These are phyloP conservation scores for Xestia ashworthii DNA, from an alignment of 2,888 invertebrate species.

Conservation along the genomic window DNA sequence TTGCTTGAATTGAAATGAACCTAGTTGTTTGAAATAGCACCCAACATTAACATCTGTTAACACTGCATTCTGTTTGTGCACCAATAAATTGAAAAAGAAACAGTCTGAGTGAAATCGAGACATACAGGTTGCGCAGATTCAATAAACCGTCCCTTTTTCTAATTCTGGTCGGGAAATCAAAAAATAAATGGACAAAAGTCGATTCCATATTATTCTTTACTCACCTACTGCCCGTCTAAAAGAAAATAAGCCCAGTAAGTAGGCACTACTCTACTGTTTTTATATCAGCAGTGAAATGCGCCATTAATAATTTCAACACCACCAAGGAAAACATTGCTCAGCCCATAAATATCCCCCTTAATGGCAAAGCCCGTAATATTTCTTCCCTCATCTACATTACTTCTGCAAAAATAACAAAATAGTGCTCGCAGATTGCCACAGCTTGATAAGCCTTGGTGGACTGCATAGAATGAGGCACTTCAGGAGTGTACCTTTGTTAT, in stretches of 20 bases:
- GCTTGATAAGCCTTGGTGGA: slow-evolving; percentile 80
- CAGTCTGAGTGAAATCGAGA: slow-evolving; percentile 10
- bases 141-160: slow-evolving; percentile 26
- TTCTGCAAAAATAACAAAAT: slow-evolving; percentile 88
- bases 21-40: not conserved
- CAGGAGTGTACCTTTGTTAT: slow-evolving; percentile 78
- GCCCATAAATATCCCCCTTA: slow-evolving; percentile 82
- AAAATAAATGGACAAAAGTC: slow-evolving; percentile 34
- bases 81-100: slow-evolving; percentile 17
- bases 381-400: slow-evolving; percentile 86
- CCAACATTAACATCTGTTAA: not conserved
- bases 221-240: slow-evolving; percentile 21
- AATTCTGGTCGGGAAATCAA: slow-evolving; percentile 12
- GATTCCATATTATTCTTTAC: not conserved
- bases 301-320: slow-evolving; percentile 85
- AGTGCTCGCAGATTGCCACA: slow-evolving; percentile 83
- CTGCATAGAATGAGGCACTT: slow-evolving; percentile 83
- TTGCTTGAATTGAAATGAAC: not conserved
- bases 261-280: slow-evolving; percentile 58
- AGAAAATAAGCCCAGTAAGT: slow-evolving; percentile 42
- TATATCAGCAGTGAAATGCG: slow-evolving; percentile 70
- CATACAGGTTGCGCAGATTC: slow-evolving; percentile 24
- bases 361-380: slow-evolving; percentile 83
- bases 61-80: slow-evolving; percentile 22
- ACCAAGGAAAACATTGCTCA: slow-evolving; percentile 76